A percentile compares a stretch with the other conserved stretches of the same genome.
These are phyloP conservation scores for Amaurobius ferox DNA, from an alignment of 2,888 invertebrate genomes.

Conservation along the genomic window DNA sequence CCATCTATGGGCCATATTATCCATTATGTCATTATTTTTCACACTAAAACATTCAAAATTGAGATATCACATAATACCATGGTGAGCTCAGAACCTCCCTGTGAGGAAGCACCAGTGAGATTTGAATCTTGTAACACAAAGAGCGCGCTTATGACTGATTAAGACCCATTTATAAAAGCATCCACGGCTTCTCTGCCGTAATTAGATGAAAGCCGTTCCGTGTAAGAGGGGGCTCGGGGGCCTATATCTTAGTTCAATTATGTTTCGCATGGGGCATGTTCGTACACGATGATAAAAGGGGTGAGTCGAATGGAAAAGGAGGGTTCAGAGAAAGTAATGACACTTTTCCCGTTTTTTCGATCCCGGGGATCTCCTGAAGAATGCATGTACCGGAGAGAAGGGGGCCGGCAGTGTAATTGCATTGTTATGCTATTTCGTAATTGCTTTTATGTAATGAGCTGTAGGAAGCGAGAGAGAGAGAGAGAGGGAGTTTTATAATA, in stretches of 20 bases:
- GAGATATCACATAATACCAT: too few relatives aligned
- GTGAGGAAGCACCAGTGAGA: neutral
- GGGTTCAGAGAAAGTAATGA: conserved; percentile 45
- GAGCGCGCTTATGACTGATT: conserved; percentile 59
- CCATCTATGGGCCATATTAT: too few relatives aligned
- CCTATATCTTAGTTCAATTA: conserved; percentile 70
- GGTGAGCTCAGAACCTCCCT: too few relatives aligned
- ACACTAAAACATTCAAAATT: too few relatives aligned
- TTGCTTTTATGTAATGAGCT: conserved; percentile 64
- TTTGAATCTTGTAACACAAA: neutral
- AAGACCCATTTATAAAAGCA: conserved; percentile 57
- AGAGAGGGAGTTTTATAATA: neutral
- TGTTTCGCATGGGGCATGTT: conserved; percentile 51
- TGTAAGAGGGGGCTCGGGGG: conserved; percentile 49
- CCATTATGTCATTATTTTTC: too few relatives aligned
- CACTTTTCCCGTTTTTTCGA: conserved; percentile 32
- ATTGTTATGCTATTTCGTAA: conserved; percentile 64
- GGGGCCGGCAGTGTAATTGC: conserved; percentile 58
- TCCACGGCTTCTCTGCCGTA: conserved; percentile 33
- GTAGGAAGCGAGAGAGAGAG: neutral
- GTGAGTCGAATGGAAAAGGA: conserved; percentile 9
- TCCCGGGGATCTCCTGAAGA: conserved; percentile 34
- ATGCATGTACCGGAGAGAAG: conserved; percentile 38
- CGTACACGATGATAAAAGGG: conserved; percentile 29
- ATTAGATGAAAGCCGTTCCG: conserved; percentile 71